Evolutionary conservation across 2,797 vertebrate genomes (phyloP), one percentile per base, ranked within the genome.

Genomic region (Acanthurus tractus): DNA sequence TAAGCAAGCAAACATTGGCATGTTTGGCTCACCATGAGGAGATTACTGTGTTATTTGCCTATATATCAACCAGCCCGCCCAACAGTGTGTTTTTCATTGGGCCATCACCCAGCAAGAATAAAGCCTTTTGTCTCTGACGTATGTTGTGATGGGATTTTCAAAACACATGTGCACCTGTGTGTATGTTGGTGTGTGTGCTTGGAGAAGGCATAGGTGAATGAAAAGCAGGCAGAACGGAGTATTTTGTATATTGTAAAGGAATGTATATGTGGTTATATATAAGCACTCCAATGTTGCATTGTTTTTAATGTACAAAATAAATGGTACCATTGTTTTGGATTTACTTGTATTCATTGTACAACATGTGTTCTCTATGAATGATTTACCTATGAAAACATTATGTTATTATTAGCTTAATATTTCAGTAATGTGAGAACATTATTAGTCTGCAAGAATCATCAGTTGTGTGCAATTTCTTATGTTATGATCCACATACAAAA

Each of bases 1-100:
- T 83, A 89, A 90, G 84, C 86, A 87, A 93, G 90, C 88, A 92
- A 94, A 94, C 88, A 82, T 64, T 62, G 66, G 70, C 86, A 86
- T 90, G 88, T 93, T 91, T 91, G 82, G 76, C 77, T 63, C 15
- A 25, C 68, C 66, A 38, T 57, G 72, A 42, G 40, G 81, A 91
- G 85, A 94, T 93, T 88, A 89, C 76, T 12, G 45, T 70, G 76
- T 90, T 87, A 85, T 92, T 91, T 93, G 82, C 85, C 88, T 88
- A 91, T 83, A 84, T 87, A 86, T 90, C 77, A 85, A 70, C 74
- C 63, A 63, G 65, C 74, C 58, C 53, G 71, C 76, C 85, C 88
- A 92, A 89, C 74, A 82, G 63, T 34, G 10, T 50, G 76, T 71
- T 58, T 81, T 86, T 85, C 65, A 79, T 17, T 10, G 0, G 59